These are phyloP conservation scores for Tapera naevia DNA, from an alignment of 2,797 vertebrate species.

Conservation along the genomic window DNA sequence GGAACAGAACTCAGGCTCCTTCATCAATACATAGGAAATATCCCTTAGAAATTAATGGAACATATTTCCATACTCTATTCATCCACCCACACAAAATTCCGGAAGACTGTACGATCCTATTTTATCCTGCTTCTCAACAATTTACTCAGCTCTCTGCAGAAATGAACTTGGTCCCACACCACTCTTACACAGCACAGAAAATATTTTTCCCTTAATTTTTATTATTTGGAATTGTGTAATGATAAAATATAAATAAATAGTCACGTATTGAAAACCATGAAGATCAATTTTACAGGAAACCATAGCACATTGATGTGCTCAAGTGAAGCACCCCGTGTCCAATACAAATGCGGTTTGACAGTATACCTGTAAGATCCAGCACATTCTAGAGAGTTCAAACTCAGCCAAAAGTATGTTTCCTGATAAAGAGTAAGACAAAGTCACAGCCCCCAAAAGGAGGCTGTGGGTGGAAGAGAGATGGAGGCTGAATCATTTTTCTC, in stretches of 20 bases:
- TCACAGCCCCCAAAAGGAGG: neutral
- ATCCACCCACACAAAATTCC: conserved; percentile 9
- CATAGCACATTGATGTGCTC: neutral
- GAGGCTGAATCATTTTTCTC: neutral
- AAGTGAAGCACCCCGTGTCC: neutral
- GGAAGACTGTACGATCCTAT: neutral
- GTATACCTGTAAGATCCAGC: neutral
- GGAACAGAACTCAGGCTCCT: neutral
- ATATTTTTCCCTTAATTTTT: neutral
- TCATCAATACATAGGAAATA: neutral
- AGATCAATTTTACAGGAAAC: neutral
- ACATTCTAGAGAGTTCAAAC: neutral
- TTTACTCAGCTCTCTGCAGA: neutral
- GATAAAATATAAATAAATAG: neutral
- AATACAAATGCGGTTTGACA: neutral
- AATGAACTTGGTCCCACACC: neutral
- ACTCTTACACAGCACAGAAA: neutral
- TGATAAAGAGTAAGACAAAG: neutral
- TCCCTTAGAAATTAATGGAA: neutral
- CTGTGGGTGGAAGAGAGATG: neutral
- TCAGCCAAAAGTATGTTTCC: neutral
- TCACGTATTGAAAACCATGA: neutral
- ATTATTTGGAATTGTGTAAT: neutral
- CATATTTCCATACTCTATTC: neutral
- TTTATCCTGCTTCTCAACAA: neutral